Base-by-base conservation (phyloP, 2,113 vertebrate genomes). In the Apus apus region DNA sequence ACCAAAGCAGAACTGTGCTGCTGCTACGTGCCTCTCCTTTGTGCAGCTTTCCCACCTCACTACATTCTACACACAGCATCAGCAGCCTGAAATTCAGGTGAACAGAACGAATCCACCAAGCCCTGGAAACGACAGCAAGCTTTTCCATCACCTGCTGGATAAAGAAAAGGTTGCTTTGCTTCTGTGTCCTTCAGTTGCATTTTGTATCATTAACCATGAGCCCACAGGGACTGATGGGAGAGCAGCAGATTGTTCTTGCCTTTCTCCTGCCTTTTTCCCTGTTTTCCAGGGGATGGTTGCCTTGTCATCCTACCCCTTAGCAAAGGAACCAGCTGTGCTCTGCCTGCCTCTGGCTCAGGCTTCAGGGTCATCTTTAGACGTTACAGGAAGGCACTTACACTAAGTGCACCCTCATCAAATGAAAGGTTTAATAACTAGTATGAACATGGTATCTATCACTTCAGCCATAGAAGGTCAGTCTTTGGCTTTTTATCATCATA, bases 1-100 rank as follows among this genome's bases (percentile, higher is more conserved):
- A 71, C 29, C 65, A 91, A 38, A 74, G 91, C 91, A 89, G 65
- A 89, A 64, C n/a, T 20, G 26, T 48, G 61, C 58, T 77, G 79
- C 58, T 74, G 66, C 2, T 48, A 16, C 1, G 2, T 5, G 18
- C 15, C 43, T 57, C 60, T 26, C n/a, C 54, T 60, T 74, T 4
- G 2, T 11, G n/a, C 77, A 85, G 53, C 54, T 36, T 46, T 34
- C 40, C 45, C 32, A 54, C 17, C 0, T 21, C 36, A 34, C n/a
- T 27, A 3, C 27, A 20, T 0, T 32, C 60, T 3, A 32, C 30
- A 48, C 16, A 6, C 1, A 73, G 36, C 54, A 38, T 9, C 3
- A 5, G 54, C 53, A 75, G 66, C 32, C 27, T 54, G 65, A 85
- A 54, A 65, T 75, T 38, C 5, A n/a, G 70, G 65, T 46, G 56